Evolutionary conservation across 2,888 invertebrate species (phyloP).

Genomic region (Congeria kusceri): DNA sequence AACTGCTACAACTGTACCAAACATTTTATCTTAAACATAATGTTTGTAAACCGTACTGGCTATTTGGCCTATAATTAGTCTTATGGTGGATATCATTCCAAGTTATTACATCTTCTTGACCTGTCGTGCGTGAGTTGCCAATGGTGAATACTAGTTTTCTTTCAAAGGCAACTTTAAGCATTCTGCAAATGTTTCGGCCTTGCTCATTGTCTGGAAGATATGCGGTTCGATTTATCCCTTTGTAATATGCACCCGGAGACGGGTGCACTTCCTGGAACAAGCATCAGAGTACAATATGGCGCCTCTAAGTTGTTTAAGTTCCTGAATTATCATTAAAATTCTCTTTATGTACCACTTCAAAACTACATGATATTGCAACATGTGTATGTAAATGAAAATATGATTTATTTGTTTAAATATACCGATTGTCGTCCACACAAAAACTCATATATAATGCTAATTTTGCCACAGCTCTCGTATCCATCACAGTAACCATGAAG

Average conservation of each 20-base stretch:
- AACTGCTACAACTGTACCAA: no score
- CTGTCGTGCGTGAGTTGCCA: conserved; percentile 77
- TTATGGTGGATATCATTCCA: conserved; percentile 74
- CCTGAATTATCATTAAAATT: neutral
- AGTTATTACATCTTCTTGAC: conserved; percentile 74
- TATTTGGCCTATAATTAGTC: conserved; percentile 46
- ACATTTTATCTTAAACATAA: no score
- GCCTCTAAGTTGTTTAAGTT: neutral
- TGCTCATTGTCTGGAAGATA: conserved; percentile 76
- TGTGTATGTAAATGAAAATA: neutral
- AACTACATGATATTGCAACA: no score
- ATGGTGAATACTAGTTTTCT: conserved; percentile 77
- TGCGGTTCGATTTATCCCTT: conserved; percentile 71
- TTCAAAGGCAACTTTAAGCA: conserved; percentile 76
- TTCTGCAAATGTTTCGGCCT: conserved; percentile 67
- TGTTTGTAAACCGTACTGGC: conserved; percentile 31
- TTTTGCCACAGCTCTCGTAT: conserved; percentile 23
- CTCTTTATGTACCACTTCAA: neutral
- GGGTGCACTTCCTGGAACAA: conserved; percentile 68
- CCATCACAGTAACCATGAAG: conserved; percentile 16
- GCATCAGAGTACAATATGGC: neutral
- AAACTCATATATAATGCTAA: conserved; percentile 43
- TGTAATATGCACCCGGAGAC: conserved; percentile 70
- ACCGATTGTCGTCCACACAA: conserved; percentile 40
- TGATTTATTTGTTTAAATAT: neutral